Evolutionary conservation across 2,888 invertebrate genomes (phyloP), one percentile per base, ranked within the genome.

Genomic region (Xanthia togata): DNA sequence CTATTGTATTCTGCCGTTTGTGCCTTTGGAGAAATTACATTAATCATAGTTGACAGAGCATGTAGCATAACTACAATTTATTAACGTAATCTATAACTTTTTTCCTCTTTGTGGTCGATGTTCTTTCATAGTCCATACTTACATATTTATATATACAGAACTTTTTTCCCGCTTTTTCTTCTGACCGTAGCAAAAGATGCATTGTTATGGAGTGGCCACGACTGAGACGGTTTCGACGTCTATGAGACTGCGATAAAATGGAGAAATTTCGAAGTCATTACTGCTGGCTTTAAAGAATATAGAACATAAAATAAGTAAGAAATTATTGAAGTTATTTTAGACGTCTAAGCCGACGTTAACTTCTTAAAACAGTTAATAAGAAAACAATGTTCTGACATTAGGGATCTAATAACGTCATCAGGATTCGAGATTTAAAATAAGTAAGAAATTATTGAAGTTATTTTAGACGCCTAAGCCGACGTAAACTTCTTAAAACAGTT

Each of bases 141-240:
- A 60, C 31, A 65, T 85, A 74, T 85, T 81, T 75, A 85, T 85
- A 62, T 82, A 82, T 76, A 59, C 82, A 47, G 35, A 70, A 77
- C 11, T 64, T 82, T 47, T 23, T 31, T 44, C 17, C 62, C 20
- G 31, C 55, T 71, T 85, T 82, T 81, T 67, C 23, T 76, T 65
- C 50, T 65, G 78, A 69, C 86, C 60, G 78, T 82, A 76, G 50
- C n/a, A 38, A 82, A 77, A 86, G 60, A 85, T 82, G 83, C 83
- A 86, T 86, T 82, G 69, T 83, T 82, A 60, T 86, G 76, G 50
- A 82, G 59, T 82, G 71, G 70, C 70, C 53, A 17, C 41, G 60
- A 80, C 62, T 76, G 55, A 63, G 63, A 76, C 11, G n/a, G 55
- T 69, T 81, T 85, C 63, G 50, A 64, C 35, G 63, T 69, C 35